phyloP scores from a whole-genome alignment of 2,113 vertebrate species.

The Gymnorhina tibicen region DNA sequence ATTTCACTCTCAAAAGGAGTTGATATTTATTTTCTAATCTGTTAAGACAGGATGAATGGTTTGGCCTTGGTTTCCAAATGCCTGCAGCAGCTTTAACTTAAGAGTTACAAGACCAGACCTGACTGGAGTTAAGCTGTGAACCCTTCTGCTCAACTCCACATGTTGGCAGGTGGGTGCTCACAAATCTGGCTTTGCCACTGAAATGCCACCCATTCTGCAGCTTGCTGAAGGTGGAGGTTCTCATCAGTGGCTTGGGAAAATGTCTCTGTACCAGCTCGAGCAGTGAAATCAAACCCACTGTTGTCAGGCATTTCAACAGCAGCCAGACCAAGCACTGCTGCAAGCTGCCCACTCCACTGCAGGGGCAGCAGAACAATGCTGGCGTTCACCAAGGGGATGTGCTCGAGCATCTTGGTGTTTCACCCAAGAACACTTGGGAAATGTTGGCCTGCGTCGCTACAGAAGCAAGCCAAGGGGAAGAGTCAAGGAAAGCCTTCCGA shows the following conservation, averaged over 20 bases:
- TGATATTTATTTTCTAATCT: neutral
- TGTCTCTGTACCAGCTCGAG: neutral
- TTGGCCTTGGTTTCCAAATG: neutral
- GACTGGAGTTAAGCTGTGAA: neutral
- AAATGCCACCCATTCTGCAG: accelerated
- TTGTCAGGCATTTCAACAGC: neutral
- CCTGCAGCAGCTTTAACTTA: neutral
- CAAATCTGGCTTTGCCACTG: neutral
- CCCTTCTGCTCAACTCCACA: neutral
- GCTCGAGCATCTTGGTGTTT: accelerated
- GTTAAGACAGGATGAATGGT: neutral
- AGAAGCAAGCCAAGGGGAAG: neutral
- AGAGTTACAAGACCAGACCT: neutral
- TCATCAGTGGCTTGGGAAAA: neutral
- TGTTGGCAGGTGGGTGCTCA: accelerated
- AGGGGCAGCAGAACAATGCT: neutral
- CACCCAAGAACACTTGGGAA: neutral
- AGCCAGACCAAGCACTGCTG: neutral
- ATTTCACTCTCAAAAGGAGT: neutral
- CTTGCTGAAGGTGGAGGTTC: neutral
- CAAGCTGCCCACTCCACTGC: neutral
- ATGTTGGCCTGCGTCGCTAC: accelerated
- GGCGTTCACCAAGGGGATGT: accelerated
- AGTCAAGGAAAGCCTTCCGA: neutral
- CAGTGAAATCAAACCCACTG: neutral